Percentiles rank a stretch among this genome's conserved stretches.
phyloP scores from a whole-genome alignment of 2,888 invertebrate genomes.

The Drosophila meridionalis region DNA sequence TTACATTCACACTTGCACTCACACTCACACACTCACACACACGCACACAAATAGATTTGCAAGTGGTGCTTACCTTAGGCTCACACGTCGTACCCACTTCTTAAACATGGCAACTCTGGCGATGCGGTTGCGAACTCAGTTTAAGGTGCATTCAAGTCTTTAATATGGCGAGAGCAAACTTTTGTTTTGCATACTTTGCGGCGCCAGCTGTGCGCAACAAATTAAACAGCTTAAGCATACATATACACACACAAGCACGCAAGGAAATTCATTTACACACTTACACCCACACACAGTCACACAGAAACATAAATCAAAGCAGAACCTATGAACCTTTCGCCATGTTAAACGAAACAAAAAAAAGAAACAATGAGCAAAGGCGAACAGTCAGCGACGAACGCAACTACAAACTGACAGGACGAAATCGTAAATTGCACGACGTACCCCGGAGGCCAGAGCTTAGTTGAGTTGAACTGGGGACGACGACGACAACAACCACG shows the following conservation, averaged over 20 bases:
- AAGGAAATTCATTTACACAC: slow-evolving; percentile 10
- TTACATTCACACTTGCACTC: not conserved
- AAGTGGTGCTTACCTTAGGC: slow-evolving; percentile 82
- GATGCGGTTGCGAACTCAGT: slow-evolving; percentile 31
- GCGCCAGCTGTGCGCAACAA: slow-evolving; percentile 44
- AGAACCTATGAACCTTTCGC: slow-evolving; percentile 22
- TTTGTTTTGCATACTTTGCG: slow-evolving; percentile 49
- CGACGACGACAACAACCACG: slow-evolving; percentile 17
- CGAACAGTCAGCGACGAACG: slow-evolving; percentile 52
- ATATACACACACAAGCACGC: slow-evolving; percentile 12
- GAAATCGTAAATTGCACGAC: slow-evolving; percentile 39
- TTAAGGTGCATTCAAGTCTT: slow-evolving; percentile 34
- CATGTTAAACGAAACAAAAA: slow-evolving; percentile 25
- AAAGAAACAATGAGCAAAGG: slow-evolving; percentile 24
- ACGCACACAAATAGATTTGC: slow-evolving; percentile 19
- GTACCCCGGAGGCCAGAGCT: slow-evolving; percentile 16
- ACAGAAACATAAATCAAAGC: slow-evolving; percentile 29
- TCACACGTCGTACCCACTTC: slow-evolving; percentile 85
- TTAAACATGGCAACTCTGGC: slow-evolving; percentile 79
- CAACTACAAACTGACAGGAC: slow-evolving; percentile 67
- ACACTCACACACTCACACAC: not conserved
- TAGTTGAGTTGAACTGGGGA: slow-evolving; percentile 4
- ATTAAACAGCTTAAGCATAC: slow-evolving; percentile 19
- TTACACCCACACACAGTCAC: slow-evolving; percentile 6
- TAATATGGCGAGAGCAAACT: slow-evolving; percentile 35